phyloP scores from a whole-genome alignment of 2,797 vertebrate genomes.

The Chromis chromis region DNA sequence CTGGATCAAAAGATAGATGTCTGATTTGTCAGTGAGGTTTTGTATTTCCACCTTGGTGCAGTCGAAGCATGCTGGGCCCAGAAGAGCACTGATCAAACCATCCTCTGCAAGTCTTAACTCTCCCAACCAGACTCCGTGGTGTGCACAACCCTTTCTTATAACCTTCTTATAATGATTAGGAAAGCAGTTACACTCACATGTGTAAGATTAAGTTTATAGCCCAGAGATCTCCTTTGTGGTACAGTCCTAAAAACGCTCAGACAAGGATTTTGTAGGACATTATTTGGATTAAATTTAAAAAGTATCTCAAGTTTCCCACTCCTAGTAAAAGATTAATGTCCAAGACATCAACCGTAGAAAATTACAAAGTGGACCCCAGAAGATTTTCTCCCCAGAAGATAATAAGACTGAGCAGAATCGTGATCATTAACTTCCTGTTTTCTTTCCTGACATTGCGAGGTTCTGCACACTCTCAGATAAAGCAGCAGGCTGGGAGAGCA shows the following conservation, averaged over 20 bases:
- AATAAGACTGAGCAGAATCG: constrained; percentile 17
- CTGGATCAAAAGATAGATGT: background rate
- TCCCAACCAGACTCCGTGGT: background rate
- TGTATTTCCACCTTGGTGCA: background rate
- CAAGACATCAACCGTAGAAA: constrained; percentile 33
- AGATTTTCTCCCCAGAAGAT: constrained; percentile 50
- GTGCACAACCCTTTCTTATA: background rate
- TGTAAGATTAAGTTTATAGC: constrained; percentile 17
- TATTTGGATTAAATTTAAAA: constrained; percentile 37
- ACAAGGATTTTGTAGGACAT: constrained; percentile 39
- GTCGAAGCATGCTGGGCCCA: background rate
- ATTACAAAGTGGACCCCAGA: constrained; percentile 26
- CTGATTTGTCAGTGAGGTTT: background rate
- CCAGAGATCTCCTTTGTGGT: constrained; percentile 23
- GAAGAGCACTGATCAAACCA: background rate
- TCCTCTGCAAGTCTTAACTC: background rate
- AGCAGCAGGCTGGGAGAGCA: constrained; percentile 20
- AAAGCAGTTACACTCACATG: constrained; percentile 4
- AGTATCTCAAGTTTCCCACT: constrained; percentile 27
- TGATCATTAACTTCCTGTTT: constrained; percentile 63
- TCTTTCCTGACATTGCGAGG: constrained; percentile 40
- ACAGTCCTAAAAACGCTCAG: constrained; percentile 2
- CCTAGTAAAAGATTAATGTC: constrained; percentile 47
- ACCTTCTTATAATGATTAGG: constrained; percentile 2
- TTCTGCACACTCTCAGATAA: constrained; percentile 36